Base-by-base conservation (phyloP, 1,140 invertebrate genomes). In the Druon quercuslanigerum region DNA sequence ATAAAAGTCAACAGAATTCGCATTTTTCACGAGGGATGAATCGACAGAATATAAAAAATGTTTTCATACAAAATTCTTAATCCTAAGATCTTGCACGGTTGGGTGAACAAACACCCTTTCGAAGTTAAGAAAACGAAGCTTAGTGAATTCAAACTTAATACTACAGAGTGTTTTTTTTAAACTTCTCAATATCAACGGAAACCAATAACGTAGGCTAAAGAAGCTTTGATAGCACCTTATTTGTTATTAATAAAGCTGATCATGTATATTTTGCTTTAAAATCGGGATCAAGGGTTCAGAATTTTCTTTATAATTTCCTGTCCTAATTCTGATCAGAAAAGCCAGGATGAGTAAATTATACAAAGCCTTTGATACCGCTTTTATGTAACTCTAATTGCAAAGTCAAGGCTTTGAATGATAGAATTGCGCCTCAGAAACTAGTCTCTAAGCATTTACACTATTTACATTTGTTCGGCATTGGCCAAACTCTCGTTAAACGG, bases 151-250 rank as follows among this genome's bases (percentile, higher is more conserved):
- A 57, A 71, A 52, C 46, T 75, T 75, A 71, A 75, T 75, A 50
- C 46, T 33, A 19, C 72, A 73, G 33, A 57, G 13, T n/a, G 17
- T 78, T 75, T 57, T 73, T 1, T 57, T 40, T n/a, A 77, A 78
- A 79, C 50, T 51, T 77, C 40, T 50, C 52, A 70, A 50, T 25
- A 70, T 75, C 72, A 81, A 77, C 74, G 72, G 76, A 77, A 75
- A 79, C 78, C 60, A 82, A 51, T 81, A 81, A 84, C 33, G 60
- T 52, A 71, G 19, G 54, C 78, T 33, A 60, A 76, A 82, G 46
- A 76, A 71, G 77, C 75, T 83, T 81, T 79, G 76, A 75, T 87
- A 89, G 87, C 87, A 89, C 87, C 87, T 81, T 86, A 72, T 84
- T 72, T 86, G 77, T 78, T 86, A 86, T 87, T 83, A 83, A 80